phyloP scores from a whole-genome alignment of 2,113 vertebrate genomes.

The Ammodytes marinus region DNA sequence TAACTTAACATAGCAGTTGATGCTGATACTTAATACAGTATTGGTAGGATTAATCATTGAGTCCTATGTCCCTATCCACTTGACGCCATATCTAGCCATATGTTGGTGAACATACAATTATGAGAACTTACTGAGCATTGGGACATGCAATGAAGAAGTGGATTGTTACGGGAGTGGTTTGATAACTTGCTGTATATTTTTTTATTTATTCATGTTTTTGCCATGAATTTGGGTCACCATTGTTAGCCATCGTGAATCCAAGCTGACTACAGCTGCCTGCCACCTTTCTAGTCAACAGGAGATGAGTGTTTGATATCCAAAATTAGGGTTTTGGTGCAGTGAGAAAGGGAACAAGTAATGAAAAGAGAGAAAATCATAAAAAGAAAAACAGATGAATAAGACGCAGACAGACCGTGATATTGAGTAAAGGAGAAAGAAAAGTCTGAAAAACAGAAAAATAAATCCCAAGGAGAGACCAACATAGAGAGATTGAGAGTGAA shows the following conservation, averaged over 20 bases:
- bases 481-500: constrained; percentile 28
- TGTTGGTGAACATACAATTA: too few relatives aligned
- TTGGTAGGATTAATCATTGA: too few relatives aligned
- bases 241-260: neutral
- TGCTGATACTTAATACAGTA: too few relatives aligned
- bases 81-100: too few relatives aligned
- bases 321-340: neutral
- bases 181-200: neutral
- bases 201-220: neutral
- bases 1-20: too few relatives aligned
- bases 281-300: neutral
- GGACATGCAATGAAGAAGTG: neutral
- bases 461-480: constrained; percentile 8
- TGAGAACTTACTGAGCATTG: neutral
- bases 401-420: neutral
- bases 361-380: neutral
- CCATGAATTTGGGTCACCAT: neutral
- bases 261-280: neutral
- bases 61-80: too few relatives aligned
- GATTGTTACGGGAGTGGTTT: neutral
- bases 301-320: constrained; percentile 1
- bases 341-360: neutral
- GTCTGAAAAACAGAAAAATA: constrained; percentile 24
- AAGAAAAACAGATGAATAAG: neutral
- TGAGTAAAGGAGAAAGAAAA: constrained; percentile 36